Evolutionary conservation across 2,797 vertebrate genomes (phyloP).

Genomic region (Benthosema pterotum): DNA sequence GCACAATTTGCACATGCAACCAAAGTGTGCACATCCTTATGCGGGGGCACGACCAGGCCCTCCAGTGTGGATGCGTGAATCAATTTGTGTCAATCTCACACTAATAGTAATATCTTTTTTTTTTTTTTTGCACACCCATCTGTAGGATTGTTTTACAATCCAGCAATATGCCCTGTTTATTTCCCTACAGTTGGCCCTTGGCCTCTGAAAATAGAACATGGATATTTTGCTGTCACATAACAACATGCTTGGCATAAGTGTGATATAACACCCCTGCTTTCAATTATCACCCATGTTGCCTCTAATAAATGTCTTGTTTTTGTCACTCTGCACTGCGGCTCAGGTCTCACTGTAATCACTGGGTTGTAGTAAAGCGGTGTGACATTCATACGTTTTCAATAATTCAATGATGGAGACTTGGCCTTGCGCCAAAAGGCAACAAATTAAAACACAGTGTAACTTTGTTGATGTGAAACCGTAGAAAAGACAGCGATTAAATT

Average conservation of each 20-base stretch:
- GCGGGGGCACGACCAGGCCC: not conserved
- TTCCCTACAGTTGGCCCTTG: conserved; percentile 16
- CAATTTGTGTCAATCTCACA: not conserved
- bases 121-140: conserved; percentile 10
- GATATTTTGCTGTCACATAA: conserved; percentile 36
- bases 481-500: not conserved
- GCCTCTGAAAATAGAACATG: conserved; percentile 45
- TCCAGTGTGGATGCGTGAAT: not conserved
- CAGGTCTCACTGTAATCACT: conserved; percentile 9
- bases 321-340: not conserved
- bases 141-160: conserved; percentile 30
- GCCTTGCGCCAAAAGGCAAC: not conserved
- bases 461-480: no score
- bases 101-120: conserved; percentile 3
- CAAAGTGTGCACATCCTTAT: conserved; percentile 11
- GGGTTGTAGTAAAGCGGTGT: not conserved
- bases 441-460: no score
- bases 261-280: conserved; percentile 10
- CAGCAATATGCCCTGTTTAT: conserved; percentile 8
- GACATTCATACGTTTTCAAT: conserved; percentile 7
- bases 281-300: conserved; percentile 30
- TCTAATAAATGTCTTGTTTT: not conserved
- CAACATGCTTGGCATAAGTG: conserved; percentile 20
- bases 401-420: not conserved
- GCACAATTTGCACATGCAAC: conserved; percentile 10